A percentile compares a stretch with the other conserved stretches of the same genome.
Conservation (phyloP, 2,888 invertebrate species). For the Phalangium opilio region DNA sequence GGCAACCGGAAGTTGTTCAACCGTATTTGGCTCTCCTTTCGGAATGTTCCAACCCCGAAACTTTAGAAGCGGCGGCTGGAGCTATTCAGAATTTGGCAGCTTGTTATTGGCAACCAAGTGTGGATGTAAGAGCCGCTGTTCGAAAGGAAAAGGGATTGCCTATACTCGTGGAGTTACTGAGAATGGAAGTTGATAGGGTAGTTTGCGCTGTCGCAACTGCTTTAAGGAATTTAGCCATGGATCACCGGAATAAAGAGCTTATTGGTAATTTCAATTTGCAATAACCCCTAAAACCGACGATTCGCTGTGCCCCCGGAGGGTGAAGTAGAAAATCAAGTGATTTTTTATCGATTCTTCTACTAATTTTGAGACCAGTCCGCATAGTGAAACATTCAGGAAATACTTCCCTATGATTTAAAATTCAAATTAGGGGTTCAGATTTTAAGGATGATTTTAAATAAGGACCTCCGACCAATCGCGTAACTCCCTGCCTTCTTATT, state of each 20-base stretch:
- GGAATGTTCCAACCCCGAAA: slow-evolving; percentile 93
- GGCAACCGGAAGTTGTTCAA: slow-evolving; percentile 80
- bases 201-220: slow-evolving; percentile 98
- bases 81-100: slow-evolving; percentile 96
- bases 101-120: slow-evolving; percentile 73
- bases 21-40: slow-evolving; percentile 79
- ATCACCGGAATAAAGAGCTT: slow-evolving; percentile 91
- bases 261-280: slow-evolving; percentile 51
- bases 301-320: too few relatives aligned
- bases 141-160: slow-evolving; percentile 95
- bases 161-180: slow-evolving; percentile 81
- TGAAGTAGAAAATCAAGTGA: background rate
- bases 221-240: slow-evolving; percentile 88
- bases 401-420: too few relatives aligned
- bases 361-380: background rate
- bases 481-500: too few relatives aligned
- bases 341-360: background rate
- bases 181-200: slow-evolving; percentile 91
- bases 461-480: too few relatives aligned
- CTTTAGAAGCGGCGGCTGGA: slow-evolving; percentile 95
- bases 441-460: too few relatives aligned
- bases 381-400: too few relatives aligned
- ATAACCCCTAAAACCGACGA: too few relatives aligned
- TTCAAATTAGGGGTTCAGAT: too few relatives aligned
- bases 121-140: slow-evolving; percentile 72